Evolutionary conservation across 2,113 vertebrate genomes (phyloP).

Genomic region (Aplodontia rufa): DNA sequence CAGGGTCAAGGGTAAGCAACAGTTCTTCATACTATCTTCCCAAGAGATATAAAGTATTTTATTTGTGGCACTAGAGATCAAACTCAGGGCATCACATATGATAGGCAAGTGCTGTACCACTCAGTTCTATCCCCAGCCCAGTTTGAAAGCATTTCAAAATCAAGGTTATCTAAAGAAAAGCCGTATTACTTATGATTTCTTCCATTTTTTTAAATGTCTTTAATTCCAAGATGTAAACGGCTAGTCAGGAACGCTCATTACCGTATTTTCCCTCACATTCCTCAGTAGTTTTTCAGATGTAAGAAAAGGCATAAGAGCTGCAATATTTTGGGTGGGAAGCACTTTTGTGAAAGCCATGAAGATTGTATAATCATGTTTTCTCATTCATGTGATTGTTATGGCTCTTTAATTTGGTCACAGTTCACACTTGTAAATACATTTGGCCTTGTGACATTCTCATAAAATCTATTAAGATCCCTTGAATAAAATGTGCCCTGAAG

Average conservation of each 20-base stretch:
- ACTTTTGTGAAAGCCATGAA: background rate
- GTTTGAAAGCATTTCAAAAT: conserved; percentile 41
- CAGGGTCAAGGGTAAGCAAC: background rate
- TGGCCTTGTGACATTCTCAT: conserved; percentile 44
- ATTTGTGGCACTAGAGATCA: background rate
- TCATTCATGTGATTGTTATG: background rate
- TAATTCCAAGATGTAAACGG: conserved; percentile 16
- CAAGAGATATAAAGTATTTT: background rate
- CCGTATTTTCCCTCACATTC: background rate
- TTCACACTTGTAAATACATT: conserved; percentile 60
- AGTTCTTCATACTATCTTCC: background rate
- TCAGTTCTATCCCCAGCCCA: background rate
- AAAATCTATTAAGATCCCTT: conserved; percentile 64
- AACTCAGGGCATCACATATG: background rate
- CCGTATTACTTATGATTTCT: background rate
- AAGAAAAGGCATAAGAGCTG: background rate
- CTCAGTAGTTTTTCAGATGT: background rate
- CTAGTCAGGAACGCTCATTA: background rate
- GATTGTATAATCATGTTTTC: background rate
- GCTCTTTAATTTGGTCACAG: conserved; percentile 51
- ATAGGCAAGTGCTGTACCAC: background rate
- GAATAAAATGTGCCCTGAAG: conserved; percentile 25
- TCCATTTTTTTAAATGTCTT: background rate
- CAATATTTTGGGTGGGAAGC: background rate
- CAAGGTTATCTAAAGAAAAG: conserved; percentile 11